These are phyloP conservation scores for Cephalotes varians DNA, from an alignment of 2,888 invertebrate species.

Conservation along the genomic window DNA sequence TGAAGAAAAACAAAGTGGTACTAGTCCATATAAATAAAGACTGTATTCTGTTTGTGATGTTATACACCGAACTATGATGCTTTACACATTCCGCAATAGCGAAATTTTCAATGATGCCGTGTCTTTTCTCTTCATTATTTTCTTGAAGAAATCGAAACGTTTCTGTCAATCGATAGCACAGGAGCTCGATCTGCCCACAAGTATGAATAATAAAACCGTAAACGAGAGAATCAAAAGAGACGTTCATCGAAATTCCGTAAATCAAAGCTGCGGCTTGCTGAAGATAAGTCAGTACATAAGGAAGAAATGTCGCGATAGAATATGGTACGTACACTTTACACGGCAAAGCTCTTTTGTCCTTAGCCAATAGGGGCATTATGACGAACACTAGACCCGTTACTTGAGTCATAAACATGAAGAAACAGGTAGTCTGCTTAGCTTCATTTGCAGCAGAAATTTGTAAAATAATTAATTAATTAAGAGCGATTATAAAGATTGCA, in stretches of 20 bases:
- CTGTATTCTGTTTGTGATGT: slow-evolving; percentile 60
- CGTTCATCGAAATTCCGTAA: slow-evolving; percentile 56
- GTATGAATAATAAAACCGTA: slow-evolving; percentile 65
- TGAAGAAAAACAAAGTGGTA: slow-evolving; percentile 66
- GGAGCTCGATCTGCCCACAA: slow-evolving; percentile 69
- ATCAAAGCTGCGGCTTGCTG: slow-evolving; percentile 41
- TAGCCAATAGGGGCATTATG: too few relatives aligned
- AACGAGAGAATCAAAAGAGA: slow-evolving; percentile 68
- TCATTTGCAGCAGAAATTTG: too few relatives aligned
- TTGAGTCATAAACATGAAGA: too few relatives aligned
- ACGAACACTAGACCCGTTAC: too few relatives aligned
- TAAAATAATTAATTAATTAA: too few relatives aligned
- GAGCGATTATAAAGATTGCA: too few relatives aligned
- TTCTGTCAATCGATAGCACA: slow-evolving; percentile 55
- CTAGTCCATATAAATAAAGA: slow-evolving; percentile 65
- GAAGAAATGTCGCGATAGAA: slow-evolving; percentile 23
- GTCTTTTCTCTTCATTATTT: too few relatives aligned
- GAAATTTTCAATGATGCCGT: too few relatives aligned
- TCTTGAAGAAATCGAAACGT: too few relatives aligned
- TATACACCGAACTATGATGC: slow-evolving; percentile 60
- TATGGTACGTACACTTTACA: slow-evolving; percentile 54
- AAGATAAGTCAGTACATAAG: slow-evolving; percentile 54
- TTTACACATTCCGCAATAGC: slow-evolving; percentile 25
- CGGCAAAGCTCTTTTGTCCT: slow-evolving; percentile 36
- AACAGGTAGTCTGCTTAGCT: too few relatives aligned